Evolutionary conservation across 2,888 invertebrate genomes (phyloP), one percentile per base, ranked within the genome.

Genomic region (Helleia helle): DNA sequence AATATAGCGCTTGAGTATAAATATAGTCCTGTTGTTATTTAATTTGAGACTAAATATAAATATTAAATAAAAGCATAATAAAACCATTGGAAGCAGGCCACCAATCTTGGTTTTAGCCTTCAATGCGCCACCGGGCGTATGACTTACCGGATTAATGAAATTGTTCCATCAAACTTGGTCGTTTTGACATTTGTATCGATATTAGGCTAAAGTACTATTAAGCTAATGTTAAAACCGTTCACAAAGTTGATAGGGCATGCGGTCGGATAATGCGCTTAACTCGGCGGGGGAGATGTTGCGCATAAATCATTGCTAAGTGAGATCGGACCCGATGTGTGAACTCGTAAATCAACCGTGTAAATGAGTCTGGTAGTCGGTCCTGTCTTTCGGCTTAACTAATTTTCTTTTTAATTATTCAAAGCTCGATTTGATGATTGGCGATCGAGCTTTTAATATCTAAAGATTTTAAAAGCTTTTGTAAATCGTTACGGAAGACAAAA

Each of bases 271-370:
- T 76, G 75, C 71, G 75, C 71, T 74, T 67, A 76, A 71, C 77
- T 73, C 73, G 63, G 70, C 62, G 68, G 70, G 69, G 64, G 71
- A 71, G 76, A 73, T 76, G 80, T 71, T 69, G 66, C 57, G 67
- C 67, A 80, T 83, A 81, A 83, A 83, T 83, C 81, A 81, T 83
- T 72, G 71, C 73, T 74, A 74, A 79, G 77, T 73, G 76, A 79
- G 81, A 80, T 79, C 74, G 75, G 71, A 56, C 65, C 67, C 71
- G 70, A 79, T 79, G 81, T 81, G 79, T 76, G 81, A 77, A 74
- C 77, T 69, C 72, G 77, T 83, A 81, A 79, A 81, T 83, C 81
- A 80, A 67, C 65, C 70, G 67, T 69, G 71, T 74, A 79, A 81
- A 79, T 74, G 79, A 80, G 73, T 60, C 65, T 57, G 55, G 52